Base-by-base conservation (phyloP, 1,140 invertebrate species). In the Araneus ventricosus region DNA sequence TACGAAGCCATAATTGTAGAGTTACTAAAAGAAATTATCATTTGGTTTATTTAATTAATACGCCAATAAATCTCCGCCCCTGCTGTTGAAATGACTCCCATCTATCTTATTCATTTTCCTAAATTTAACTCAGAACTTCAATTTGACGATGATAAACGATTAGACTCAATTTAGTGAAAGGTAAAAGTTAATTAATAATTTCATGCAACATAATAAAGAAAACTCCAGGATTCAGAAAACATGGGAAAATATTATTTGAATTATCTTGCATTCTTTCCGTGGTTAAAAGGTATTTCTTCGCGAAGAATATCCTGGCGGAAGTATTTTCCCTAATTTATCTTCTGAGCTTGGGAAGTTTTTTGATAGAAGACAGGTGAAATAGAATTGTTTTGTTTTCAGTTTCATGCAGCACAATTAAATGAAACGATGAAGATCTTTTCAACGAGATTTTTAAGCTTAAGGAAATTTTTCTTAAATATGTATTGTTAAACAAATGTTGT, bases 141-240 rank as follows among this genome's bases (percentile, higher is more conserved):
- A 75, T 34, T 75, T 37, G 30, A 75, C 34, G 30, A 75, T 75
- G 70, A 75, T 75, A 75, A 75, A 75, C 20, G 30, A 34, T 27
- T 34, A 17, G 17, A 30, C 27, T 75, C 34, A 75, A 34, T 34
- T 27, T 27, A 67, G 27, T 67, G 63, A 67, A 63, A 75, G 27
- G 27, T 37, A 75, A 75, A 75, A 75, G 63, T 34, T 75, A 75
- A 75, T 75, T 75, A 75, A 75, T 63, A 63, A 63, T 24, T 75
- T 34, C 30, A 2, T 75, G 7, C 17, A 75, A 30, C 5, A 30
- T 27, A 75, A 75, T 75, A 17, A 75, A 34, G 27, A 75, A 34
- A 34, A 34, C 20, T 34, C 17, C 34, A 20, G 1, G n/a, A 67
- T 30, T n/a, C 8, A 67, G 63, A n/a, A 27, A n/a, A 63, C 24